Base-by-base conservation (phyloP, 2,797 vertebrate genomes). In the Tamandua tetradactyla region DNA sequence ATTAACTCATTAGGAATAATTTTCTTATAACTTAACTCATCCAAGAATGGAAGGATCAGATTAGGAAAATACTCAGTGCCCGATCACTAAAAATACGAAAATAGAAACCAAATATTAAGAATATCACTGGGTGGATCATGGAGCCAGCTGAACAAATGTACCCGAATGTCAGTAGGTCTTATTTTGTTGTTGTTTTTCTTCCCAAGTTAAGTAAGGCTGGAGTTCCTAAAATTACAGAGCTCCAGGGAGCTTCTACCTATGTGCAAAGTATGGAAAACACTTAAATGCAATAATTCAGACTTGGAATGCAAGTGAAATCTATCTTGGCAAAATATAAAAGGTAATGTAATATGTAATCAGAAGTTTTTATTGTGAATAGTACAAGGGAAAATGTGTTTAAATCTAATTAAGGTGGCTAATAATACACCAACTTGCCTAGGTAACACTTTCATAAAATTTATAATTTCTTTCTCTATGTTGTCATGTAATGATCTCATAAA, bases 231-330 rank as follows among this genome's bases (percentile, higher is more conserved):
- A 55, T 52, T 52, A 68, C 3, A 87, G 22, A 17, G 12, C 9
- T 23, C 0, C 6, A 35, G 11, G 59, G 0, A 61, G 0, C 0
- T 15, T 35, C 4, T 2, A 61, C 1, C 0, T 82, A 20, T 27
- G 1, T 42, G n/a, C n/a, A 82, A 91, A 66, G 18, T 3, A 42
- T n/a, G 82, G 11, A 5, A 91, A 74, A 25, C 22, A 76, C 18
- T 80, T 15, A 30, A n/a, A 4, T 23, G 5, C 22, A 84, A 57
- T 9, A 83, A 84, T 47, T 92, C 18, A 66, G 47, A 64, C 2
- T 69, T 42, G 40, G 9, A 62, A 92, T 32, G 32, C 12, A 62
- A 68, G 12, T 52, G 6, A 86, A 84, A 42, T 90, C 9, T 40
- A 37, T 37, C 44, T 52, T 88, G 57, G 13, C 9, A 75, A 85